A percentile compares a stretch with the other conserved stretches of the same genome.
Conservation (phyloP, 2,113 vertebrate genomes). For the Sylvietta virens region DNA sequence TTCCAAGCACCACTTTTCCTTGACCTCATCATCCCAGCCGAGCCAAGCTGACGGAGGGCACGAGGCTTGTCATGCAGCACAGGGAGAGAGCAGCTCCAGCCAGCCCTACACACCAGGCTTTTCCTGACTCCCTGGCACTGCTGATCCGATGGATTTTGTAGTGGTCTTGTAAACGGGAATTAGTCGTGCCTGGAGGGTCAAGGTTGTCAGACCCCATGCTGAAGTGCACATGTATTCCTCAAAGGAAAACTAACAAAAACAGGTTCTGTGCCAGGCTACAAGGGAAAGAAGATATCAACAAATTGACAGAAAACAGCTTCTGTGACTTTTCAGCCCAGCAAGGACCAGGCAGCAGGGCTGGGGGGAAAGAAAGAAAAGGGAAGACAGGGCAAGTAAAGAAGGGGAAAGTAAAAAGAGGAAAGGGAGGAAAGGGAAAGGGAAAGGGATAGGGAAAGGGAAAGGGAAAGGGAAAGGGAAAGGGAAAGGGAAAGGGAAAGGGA, state of each 20-base stretch:
- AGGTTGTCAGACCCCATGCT: slow-evolving; percentile 62
- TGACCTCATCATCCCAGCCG: not conserved
- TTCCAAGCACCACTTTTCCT: not conserved
- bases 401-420: not conserved
- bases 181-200: slow-evolving; percentile 54
- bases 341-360: not conserved
- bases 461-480: fast-evolving
- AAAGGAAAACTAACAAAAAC: slow-evolving; percentile 61
- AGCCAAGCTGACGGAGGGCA: fast-evolving
- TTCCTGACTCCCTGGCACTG: slow-evolving; percentile 46
- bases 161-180: slow-evolving; percentile 57
- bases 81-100: slow-evolving; percentile 33
- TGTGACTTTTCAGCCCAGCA: slow-evolving; percentile 8
- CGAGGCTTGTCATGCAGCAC: not conserved
- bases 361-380: not conserved
- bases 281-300: slow-evolving; percentile 41
- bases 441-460: not conserved
- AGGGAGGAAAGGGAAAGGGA: not conserved
- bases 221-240: slow-evolving; percentile 52
- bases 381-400: no score
- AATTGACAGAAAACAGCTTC: slow-evolving; percentile 52
- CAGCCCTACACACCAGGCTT: not conserved
- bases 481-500: not conserved
- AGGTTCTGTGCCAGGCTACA: not conserved
- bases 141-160: slow-evolving; percentile 49